These are phyloP conservation scores for Emys orbicularis DNA, from an alignment of 2,797 vertebrate species.

Conservation along the genomic window DNA sequence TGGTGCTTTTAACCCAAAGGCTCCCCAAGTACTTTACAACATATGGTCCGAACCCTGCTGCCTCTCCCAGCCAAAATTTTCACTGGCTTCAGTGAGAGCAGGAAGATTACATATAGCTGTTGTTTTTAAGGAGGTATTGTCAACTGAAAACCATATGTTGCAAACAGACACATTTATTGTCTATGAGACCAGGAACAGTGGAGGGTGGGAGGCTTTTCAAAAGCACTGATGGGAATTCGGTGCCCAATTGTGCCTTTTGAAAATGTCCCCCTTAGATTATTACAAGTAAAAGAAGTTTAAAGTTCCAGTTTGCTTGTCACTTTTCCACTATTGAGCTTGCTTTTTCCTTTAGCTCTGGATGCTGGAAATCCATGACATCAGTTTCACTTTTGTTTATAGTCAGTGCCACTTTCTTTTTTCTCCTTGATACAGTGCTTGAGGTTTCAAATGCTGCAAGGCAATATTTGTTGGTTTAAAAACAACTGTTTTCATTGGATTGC, in stretches of 20 bases:
- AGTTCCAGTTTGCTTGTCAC: not conserved
- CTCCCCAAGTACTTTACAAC: not conserved
- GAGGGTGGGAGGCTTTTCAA: not conserved
- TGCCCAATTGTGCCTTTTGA: not conserved
- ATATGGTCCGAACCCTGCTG: not conserved
- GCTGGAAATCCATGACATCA: not conserved
- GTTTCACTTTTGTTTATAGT: not conserved
- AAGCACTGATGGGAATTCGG: not conserved
- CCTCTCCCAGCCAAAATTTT: no score
- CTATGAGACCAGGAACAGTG: not conserved
- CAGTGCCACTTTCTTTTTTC: not conserved
- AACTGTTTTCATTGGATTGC: not conserved
- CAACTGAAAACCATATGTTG: not conserved
- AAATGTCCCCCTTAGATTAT: not conserved
- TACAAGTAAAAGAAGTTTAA: not conserved
- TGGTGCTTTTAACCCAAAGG: not conserved
- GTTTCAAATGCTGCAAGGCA: not conserved
- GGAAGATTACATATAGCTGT: not conserved
- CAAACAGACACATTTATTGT: not conserved
- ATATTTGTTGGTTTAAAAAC: fast-evolving
- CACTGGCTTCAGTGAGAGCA: not conserved
- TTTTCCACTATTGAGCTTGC: not conserved
- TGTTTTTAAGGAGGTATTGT: not conserved
- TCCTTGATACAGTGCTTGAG: not conserved
- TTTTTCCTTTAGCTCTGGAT: not conserved